Evolutionary conservation across 1,140 invertebrate species (phyloP), one percentile per base, ranked within the genome.

Genomic region (Oedothorax gibbosus): DNA sequence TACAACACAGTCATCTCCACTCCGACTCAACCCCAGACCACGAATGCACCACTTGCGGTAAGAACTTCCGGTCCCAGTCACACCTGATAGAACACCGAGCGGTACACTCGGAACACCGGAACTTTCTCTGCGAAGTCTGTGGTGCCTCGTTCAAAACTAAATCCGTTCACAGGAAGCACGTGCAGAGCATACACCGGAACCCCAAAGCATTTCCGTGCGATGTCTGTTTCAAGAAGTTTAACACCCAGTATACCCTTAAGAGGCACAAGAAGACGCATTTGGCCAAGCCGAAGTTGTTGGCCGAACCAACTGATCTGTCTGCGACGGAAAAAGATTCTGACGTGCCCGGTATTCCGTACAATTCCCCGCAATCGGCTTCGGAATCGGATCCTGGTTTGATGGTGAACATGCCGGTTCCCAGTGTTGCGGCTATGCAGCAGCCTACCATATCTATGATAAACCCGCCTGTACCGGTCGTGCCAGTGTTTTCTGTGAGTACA

Each of bases 61-160:
- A 91, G 83, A 88, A 85, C 7, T 91, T 91, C 82, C 88, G 90
- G 57, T 91, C 91, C 49, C 88, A 89, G 71, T 90, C 88, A 7
- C 88, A 89, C 77, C 81, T 89, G 11, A 82, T 77, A 7, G 88
- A 89, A 72, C 88, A 89, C 65, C 54, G 64, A 87, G 88, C 89
- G 15, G 89, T 89, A n/a, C 91, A 91, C 85, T 89, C 90, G 9
- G 89, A 88, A 51, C 88, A 88, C n/a, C 88, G 91, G 14, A 88
- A 89, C 8, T 90, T 89, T 85, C 88, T 91, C 18, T 91, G 91
- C 87, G 90, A 91, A 79, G 90, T 91, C 14, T 91, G 91, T 88
- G 91, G 91, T 10, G 89, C 91, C 10, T 88, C 90, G 12, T 91
- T 91, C 84, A 91, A 91, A 87, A 91, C 91, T 0, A 88, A 89